These are phyloP conservation scores for Takifugu bimaculatus DNA, from an alignment of 2,113 vertebrate species.

Conservation along the genomic window DNA sequence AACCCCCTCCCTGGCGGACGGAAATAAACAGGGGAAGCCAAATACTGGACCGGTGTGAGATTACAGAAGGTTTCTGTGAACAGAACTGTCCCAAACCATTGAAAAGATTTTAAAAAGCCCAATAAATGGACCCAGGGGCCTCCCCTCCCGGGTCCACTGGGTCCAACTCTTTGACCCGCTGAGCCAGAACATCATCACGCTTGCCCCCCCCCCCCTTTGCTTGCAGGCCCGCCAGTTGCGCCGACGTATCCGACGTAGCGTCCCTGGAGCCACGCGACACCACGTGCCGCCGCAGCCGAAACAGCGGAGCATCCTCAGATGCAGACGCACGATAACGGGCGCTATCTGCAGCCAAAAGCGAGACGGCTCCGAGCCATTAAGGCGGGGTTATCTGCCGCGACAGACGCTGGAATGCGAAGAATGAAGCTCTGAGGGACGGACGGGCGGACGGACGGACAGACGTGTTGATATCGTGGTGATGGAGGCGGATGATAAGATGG, in stretches of 20 bases:
- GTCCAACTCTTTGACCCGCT: conserved; percentile 6
- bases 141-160: conserved; percentile 12
- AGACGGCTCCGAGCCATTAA: conserved; percentile 14
- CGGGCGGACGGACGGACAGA: conserved; percentile 3
- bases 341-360: conserved; percentile 16
- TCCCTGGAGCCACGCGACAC: conserved; percentile 25
- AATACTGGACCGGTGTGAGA: no score
- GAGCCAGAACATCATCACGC: conserved; percentile 23
- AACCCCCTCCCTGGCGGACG: conserved; percentile 7
- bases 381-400: conserved; percentile 18
- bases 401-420: conserved; percentile 46
- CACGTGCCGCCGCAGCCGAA: conserved; percentile 29
- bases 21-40: conserved; percentile 22
- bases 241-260: conserved; percentile 7
- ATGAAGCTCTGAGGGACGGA: conserved; percentile 44
- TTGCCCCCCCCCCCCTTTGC: not conserved
- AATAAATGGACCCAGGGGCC: not conserved
- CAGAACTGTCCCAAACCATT: not conserved
- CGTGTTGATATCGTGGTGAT: conserved; percentile 35
- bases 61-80: not conserved
- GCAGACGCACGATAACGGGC: conserved; percentile 23
- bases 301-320: conserved; percentile 35
- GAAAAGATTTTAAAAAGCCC: not conserved
- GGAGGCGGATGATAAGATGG: conserved; percentile 38
- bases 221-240: conserved; percentile 15